Conservation (phyloP, 2,113 vertebrate genomes). For the Columba livia region DNA sequence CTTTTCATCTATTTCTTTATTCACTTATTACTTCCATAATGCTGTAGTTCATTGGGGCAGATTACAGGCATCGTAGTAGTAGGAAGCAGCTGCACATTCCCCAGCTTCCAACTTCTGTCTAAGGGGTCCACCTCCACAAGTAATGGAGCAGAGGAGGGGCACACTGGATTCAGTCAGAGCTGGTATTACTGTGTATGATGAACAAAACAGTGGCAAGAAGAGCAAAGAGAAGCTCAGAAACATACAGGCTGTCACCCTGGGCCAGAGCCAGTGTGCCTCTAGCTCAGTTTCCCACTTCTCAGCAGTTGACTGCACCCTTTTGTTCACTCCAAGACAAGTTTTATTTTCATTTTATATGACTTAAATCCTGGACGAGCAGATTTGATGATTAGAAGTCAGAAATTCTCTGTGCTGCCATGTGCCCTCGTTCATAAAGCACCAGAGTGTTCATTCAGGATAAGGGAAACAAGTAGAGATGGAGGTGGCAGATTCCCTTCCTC, state of each 20-base stretch:
- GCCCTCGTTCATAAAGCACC: neutral
- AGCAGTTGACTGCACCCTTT: neutral
- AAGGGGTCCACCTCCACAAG: neutral
- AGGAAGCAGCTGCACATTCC: neutral
- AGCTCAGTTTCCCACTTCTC: neutral
- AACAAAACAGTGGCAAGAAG: neutral
- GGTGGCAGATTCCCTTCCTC: neutral
- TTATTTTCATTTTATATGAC: neutral
- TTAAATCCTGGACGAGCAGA: neutral
- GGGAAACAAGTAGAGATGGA: fast-evolving
- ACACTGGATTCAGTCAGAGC: neutral
- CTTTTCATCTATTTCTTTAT: neutral
- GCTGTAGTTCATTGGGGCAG: neutral
- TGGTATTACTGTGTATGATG: neutral
- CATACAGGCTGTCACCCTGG: neutral
- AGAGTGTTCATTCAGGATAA: neutral
- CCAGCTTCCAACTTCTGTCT: neutral
- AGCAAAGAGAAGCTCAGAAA: neutral
- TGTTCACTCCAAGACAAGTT: neutral
- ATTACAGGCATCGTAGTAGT: neutral
- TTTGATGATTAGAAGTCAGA: neutral
- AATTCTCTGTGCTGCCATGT: neutral
- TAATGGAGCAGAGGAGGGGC: neutral
- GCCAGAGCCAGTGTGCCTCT: neutral
- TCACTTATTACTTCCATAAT: neutral